phyloP scores from a whole-genome alignment of 2,888 invertebrate species.

The Odontocolon sp. region DNA sequence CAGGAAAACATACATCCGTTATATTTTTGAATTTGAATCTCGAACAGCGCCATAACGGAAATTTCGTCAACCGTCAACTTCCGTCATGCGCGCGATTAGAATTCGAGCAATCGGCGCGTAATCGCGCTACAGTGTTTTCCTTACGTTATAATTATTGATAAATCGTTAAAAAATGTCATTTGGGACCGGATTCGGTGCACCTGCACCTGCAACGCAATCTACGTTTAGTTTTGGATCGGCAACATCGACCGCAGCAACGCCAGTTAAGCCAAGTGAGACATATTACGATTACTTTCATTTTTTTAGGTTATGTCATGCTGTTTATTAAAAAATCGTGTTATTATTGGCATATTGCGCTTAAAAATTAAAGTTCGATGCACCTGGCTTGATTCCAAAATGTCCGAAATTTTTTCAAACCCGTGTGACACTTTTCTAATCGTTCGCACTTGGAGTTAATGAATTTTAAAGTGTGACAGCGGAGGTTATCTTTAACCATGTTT shows the following conservation, averaged over 20 bases:
- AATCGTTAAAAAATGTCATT: constrained; percentile 72
- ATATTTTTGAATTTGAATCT: not conserved
- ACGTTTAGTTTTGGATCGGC: constrained; percentile 80
- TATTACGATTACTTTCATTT: constrained; percentile 36
- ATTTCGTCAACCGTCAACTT: not conserved
- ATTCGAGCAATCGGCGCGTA: constrained; percentile 14
- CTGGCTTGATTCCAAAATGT: not conserved
- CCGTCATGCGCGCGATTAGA: constrained; percentile 12
- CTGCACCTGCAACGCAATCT: constrained; percentile 82
- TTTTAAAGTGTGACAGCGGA: too few species aligned
- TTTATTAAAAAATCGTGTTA: constrained; percentile 19
- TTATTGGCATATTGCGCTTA: not conserved
- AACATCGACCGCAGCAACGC: constrained; percentile 76
- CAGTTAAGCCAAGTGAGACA: constrained; percentile 75
- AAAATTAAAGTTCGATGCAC: not conserved
- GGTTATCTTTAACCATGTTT: too few species aligned
- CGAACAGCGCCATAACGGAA: not conserved
- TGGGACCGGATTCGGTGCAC: constrained; percentile 80
- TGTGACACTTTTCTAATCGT: too few species aligned
- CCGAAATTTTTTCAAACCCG: too few species aligned
- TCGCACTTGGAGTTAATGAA: too few species aligned
- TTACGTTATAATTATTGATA: constrained; percentile 1
- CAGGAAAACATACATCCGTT: not conserved
- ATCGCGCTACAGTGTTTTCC: constrained; percentile 18
- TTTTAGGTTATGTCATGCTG: constrained; percentile 53